Evolutionary conservation across 2,797 vertebrate genomes (phyloP).

Genomic region (Gadopsis bispinosus): DNA sequence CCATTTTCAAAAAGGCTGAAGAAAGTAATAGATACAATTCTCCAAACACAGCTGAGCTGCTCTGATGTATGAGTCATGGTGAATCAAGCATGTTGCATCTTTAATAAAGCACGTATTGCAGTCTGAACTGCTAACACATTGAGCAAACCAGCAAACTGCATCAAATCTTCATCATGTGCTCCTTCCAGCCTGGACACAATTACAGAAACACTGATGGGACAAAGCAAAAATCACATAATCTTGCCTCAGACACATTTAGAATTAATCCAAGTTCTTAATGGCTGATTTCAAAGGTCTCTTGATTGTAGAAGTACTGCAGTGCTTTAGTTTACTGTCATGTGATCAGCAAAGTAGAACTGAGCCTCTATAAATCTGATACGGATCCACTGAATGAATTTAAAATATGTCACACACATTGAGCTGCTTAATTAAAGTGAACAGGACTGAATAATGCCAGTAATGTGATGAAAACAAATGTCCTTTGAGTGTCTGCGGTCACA

Average conservation of each 20-base stretch:
- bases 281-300: constrained; percentile 36
- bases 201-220: constrained; percentile 40
- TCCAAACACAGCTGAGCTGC: constrained; percentile 4
- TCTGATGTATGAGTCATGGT: constrained; percentile 26
- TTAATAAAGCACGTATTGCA: constrained; percentile 31
- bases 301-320: constrained; percentile 21
- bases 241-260: constrained; percentile 40
- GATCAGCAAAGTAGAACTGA: constrained; percentile 44
- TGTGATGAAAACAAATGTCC: constrained; percentile 36
- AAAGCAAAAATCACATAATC: constrained; percentile 44
- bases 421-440: constrained; percentile 36
- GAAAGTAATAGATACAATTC: constrained; percentile 19
- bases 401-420: constrained; percentile 47
- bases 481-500: constrained; percentile 13
- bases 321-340: constrained; percentile 41
- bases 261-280: constrained; percentile 45
- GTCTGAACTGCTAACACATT: constrained; percentile 22
- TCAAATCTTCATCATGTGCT: constrained; percentile 68
- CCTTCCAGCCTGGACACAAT: constrained; percentile 32
- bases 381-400: constrained; percentile 40
- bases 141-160: constrained; percentile 52
- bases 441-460: constrained; percentile 10
- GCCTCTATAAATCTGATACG: constrained; percentile 36
- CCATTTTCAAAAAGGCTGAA: not conserved
- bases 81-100: constrained; percentile 12